Percentiles rank a stretch among this genome's conserved stretches.
Conservation (phyloP, 2,113 vertebrate species). For the Glaucidium brasilianum region DNA sequence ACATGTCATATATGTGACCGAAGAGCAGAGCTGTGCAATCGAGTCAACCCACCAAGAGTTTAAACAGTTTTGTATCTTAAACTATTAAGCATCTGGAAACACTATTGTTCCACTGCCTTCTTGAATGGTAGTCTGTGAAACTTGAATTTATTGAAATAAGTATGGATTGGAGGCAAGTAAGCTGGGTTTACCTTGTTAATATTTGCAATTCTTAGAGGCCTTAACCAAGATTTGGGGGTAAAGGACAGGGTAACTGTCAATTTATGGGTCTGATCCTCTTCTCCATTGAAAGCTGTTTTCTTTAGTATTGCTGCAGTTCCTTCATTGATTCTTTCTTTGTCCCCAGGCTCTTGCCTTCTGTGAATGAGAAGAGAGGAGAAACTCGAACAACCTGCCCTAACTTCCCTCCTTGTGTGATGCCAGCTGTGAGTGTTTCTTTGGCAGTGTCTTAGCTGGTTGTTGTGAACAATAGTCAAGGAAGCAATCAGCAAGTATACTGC, state of each 20-base stretch:
- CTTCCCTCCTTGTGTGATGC: not conserved
- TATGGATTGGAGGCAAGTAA: not conserved
- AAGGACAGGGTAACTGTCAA: not conserved
- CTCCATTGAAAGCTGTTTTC: not conserved
- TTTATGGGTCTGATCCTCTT: not conserved
- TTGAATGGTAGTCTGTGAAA: not conserved
- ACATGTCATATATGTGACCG: accelerated
- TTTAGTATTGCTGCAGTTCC: not conserved
- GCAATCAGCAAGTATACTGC: constrained; percentile 99
- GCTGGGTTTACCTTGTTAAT: not conserved
- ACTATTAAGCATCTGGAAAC: not conserved
- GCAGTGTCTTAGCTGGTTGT: constrained; percentile 99
- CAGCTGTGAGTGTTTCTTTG: constrained; percentile 99
- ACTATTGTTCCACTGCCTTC: not conserved
- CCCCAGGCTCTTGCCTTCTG: not conserved
- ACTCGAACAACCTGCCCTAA: not conserved
- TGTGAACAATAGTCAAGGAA: constrained; percentile 91
- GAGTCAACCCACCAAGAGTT: not conserved
- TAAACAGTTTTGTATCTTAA: not conserved
- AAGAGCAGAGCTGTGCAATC: not conserved
- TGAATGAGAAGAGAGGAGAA: not conserved
- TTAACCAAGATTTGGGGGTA: not conserved
- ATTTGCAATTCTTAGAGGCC: not conserved
- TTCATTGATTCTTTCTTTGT: not conserved
- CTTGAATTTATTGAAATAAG: not conserved